phyloP scores from a whole-genome alignment of 2,888 invertebrate genomes.

The Drosophila longiperda region DNA sequence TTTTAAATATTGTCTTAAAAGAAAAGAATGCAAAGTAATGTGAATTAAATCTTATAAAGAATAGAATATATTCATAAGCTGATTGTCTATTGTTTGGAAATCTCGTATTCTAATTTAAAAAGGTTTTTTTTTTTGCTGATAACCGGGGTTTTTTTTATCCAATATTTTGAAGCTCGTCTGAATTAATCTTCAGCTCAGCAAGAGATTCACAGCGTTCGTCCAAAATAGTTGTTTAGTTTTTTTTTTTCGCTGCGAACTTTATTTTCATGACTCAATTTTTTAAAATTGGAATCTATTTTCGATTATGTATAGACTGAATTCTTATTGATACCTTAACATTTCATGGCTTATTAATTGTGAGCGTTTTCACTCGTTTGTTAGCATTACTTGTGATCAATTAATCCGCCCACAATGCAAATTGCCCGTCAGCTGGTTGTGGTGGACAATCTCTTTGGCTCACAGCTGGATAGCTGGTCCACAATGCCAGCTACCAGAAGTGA shows the following conservation, averaged over 20 bases:
- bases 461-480: conserved; percentile 48
- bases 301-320: not conserved
- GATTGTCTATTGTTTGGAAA: not conserved
- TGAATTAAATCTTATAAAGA: not conserved
- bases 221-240: not conserved
- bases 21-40: not conserved
- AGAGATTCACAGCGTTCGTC: not conserved
- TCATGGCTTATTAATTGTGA: conserved; percentile 12
- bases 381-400: conserved; percentile 56
- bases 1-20: not conserved
- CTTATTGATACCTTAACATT: conserved; percentile 1
- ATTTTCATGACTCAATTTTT: not conserved
- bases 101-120: not conserved
- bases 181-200: not conserved
- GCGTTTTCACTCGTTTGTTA: conserved; percentile 25
- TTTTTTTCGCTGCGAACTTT: not conserved
- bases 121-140: not conserved
- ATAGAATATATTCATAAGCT: not conserved
- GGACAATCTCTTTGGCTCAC: conserved; percentile 54
- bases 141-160: not conserved
- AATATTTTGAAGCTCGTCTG: not conserved
- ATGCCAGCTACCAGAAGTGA: conserved; percentile 1
- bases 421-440: conserved; percentile 31
- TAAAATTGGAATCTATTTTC: not conserved
- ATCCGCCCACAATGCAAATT: conserved; percentile 71